Evolutionary conservation across 2,888 invertebrate genomes (phyloP).

Genomic region (Dasypolia templi): DNA sequence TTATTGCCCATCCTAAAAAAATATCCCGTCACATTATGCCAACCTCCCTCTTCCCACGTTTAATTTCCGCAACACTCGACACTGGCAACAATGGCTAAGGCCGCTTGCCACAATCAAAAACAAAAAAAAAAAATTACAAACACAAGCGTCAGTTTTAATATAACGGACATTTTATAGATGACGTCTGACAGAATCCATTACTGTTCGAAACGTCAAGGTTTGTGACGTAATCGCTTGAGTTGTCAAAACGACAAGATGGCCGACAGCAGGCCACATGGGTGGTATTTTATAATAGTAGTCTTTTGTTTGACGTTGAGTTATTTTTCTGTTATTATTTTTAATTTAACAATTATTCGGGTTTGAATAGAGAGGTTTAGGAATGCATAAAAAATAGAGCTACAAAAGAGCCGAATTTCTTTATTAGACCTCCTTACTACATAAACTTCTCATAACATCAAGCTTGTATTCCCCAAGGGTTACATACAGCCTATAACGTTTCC

Average conservation of each 20-base stretch:
- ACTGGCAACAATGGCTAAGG: too few species aligned
- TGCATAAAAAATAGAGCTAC: slow-evolving; percentile 9
- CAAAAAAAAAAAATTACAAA: too few species aligned
- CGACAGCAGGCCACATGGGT: slow-evolving; percentile 67
- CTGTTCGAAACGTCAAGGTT: slow-evolving; percentile 58
- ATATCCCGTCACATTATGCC: too few species aligned
- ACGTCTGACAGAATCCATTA: slow-evolving; percentile 59
- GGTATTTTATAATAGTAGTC: slow-evolving; percentile 61
- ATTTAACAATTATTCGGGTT: slow-evolving; percentile 12
- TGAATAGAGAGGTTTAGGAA: neutral
- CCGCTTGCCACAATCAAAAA: too few species aligned
- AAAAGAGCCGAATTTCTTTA: too few species aligned
- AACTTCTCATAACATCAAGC: neutral
- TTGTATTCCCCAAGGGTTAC: too few species aligned
- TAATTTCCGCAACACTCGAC: too few species aligned
- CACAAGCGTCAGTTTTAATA: slow-evolving; percentile 31
- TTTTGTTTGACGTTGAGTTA: slow-evolving; percentile 56
- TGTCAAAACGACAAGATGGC: slow-evolving; percentile 72
- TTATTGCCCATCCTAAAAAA: too few species aligned
- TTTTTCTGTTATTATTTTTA: slow-evolving; percentile 40
- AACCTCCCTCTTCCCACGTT: too few species aligned
- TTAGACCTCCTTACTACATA: too few species aligned
- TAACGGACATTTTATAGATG: slow-evolving; percentile 44
- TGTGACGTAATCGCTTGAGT: slow-evolving; percentile 70
- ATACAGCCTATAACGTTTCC: too few species aligned